Evolutionary conservation across 2,797 vertebrate species (phyloP).

Genomic region (Buphagus erythrorhynchus): DNA sequence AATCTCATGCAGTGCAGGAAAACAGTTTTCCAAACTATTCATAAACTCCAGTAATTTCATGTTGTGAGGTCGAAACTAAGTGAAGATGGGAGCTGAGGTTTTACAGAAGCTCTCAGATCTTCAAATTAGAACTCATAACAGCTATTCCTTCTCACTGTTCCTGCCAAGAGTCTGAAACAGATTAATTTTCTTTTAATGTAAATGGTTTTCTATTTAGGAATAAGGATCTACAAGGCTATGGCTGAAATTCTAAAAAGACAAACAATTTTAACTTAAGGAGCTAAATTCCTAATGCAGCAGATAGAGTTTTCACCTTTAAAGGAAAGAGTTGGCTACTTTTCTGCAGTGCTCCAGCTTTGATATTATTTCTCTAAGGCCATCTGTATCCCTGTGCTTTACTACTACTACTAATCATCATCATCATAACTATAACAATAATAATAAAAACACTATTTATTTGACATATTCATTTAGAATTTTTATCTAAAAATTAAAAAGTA

Average conservation of each 20-base stretch:
- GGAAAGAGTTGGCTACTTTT: background rate
- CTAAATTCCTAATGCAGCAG: background rate
- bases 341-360: background rate
- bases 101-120: background rate
- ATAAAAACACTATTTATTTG: background rate
- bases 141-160: background rate
- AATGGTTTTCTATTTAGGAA: background rate
- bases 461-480: background rate
- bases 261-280: background rate
- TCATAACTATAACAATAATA: background rate
- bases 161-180: background rate
- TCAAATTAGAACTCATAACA: background rate
- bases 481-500: background rate
- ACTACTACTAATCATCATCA: background rate
- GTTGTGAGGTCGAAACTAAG: background rate
- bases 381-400: background rate
- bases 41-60: background rate
- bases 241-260: background rate
- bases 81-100: background rate
- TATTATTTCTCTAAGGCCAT: background rate
- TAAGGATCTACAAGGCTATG: background rate
- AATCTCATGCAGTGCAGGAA: background rate
- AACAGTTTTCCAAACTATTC: background rate
- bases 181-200: background rate
- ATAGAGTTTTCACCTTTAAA: background rate